Conservation (phyloP, 2,113 vertebrate species). For the Thalassoma bifasciatum region DNA sequence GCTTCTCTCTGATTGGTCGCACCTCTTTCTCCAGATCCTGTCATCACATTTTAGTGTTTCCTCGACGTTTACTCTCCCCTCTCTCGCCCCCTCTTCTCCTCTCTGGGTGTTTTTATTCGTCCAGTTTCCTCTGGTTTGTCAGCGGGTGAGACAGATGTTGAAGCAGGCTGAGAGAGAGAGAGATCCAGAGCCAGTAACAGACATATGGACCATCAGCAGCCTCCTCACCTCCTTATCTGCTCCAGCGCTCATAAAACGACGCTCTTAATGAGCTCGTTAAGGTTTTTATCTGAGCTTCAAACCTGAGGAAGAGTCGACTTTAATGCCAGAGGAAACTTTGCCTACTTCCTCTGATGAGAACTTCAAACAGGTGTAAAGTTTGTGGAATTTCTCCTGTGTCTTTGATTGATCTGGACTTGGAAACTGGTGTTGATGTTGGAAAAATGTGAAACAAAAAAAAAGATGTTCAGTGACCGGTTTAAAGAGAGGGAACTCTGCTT, state of each 20-base stretch:
- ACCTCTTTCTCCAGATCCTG: too few species aligned
- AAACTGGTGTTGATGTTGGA: not conserved
- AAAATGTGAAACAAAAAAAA: too few species aligned
- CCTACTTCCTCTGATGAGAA: slow-evolving; percentile 13
- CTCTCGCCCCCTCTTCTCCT: not conserved
- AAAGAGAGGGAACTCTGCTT: too few species aligned
- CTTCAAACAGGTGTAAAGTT: not conserved
- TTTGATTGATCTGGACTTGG: not conserved
- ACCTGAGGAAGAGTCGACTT: slow-evolving; percentile 17
- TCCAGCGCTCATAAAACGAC: slow-evolving; percentile 32
- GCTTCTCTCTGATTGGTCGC: too few species aligned
- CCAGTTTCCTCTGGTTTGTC: slow-evolving; percentile 22
- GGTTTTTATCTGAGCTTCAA: not conserved
- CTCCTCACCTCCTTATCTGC: slow-evolving; percentile 31
- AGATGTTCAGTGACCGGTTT: too few species aligned
- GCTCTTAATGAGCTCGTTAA: slow-evolving; percentile 38
- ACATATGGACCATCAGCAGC: slow-evolving; percentile 18
- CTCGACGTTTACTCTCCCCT: not conserved
- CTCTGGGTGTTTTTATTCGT: not conserved
- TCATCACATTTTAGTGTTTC: not conserved
- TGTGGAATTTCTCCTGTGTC: not conserved
- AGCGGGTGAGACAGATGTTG: slow-evolving; percentile 26
- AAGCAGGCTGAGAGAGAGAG: slow-evolving; percentile 21
- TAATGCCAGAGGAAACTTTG: slow-evolving; percentile 11
- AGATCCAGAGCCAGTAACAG: slow-evolving; percentile 15